Conservation (phyloP, 1,140 invertebrate species). For the Lasaia peninsularis region DNA sequence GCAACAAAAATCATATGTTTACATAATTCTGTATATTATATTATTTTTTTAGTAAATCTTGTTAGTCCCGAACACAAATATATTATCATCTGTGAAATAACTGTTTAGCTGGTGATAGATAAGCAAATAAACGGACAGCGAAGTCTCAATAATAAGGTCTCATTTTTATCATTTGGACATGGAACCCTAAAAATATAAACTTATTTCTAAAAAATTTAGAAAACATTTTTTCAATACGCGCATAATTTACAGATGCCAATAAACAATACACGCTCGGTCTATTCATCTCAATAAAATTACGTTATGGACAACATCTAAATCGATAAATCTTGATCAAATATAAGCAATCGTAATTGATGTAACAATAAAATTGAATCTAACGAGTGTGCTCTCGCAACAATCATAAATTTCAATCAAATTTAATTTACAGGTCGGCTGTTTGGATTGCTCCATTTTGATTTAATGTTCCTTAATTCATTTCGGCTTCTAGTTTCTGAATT, state of each 20-base stretch:
- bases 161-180: too few species aligned
- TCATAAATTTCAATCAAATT: conserved; percentile 8
- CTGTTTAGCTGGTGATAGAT: too few species aligned
- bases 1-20: too few species aligned
- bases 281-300: conserved; percentile 2
- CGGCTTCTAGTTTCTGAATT: background rate
- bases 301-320: background rate
- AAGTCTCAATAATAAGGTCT: too few species aligned
- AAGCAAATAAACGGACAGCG: too few species aligned
- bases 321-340: conserved; percentile 7
- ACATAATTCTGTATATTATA: too few species aligned
- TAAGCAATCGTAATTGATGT: conserved; percentile 4
- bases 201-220: too few species aligned
- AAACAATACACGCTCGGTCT: background rate
- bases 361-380: conserved; percentile 9
- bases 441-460: background rate
- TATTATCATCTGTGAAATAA: too few species aligned
- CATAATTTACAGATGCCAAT: background rate
- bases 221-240: too few species aligned
- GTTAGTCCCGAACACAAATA: too few species aligned
- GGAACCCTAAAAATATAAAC: too few species aligned
- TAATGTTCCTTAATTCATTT: background rate
- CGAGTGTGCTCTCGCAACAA: background rate
- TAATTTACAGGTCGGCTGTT: background rate
- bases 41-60: too few species aligned